phyloP scores from a whole-genome alignment of 2,113 vertebrate genomes.

The Cynocephalus volans region DNA sequence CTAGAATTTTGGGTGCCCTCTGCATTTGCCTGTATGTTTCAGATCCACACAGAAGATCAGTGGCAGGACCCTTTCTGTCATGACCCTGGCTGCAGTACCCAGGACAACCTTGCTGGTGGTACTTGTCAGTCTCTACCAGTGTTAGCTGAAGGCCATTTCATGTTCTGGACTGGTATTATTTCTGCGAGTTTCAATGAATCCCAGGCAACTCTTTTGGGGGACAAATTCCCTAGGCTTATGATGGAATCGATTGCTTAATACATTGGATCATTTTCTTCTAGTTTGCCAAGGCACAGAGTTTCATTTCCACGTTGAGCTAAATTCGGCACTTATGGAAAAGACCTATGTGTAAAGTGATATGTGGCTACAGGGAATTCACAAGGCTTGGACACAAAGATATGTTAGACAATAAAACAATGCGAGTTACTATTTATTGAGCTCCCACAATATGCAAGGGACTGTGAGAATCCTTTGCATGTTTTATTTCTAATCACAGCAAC shows the following conservation, averaged over 20 bases:
- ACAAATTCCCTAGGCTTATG: not conserved
- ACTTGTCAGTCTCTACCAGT: not conserved
- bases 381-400: not conserved
- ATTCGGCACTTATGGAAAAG: not conserved
- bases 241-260: not conserved
- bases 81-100: not conserved
- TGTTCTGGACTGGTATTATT: not conserved
- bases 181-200: not conserved
- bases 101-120: too few species aligned
- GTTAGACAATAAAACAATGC: not conserved
- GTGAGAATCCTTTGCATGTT: not conserved
- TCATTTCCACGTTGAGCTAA: not conserved
- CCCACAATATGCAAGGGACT: not conserved
- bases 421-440: not conserved
- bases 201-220: not conserved
- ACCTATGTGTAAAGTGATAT: not conserved
- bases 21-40: not conserved
- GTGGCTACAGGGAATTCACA: not conserved
- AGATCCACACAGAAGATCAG: not conserved
- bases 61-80: not conserved
- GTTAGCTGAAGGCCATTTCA: not conserved
- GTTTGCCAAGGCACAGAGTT: not conserved
- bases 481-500: not conserved
- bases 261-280: not conserved
- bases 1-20: not conserved